Evolutionary conservation across 1,140 invertebrate genomes (phyloP), one percentile per base, ranked within the genome.

Genomic region (Chionoecetes opilio): DNA sequence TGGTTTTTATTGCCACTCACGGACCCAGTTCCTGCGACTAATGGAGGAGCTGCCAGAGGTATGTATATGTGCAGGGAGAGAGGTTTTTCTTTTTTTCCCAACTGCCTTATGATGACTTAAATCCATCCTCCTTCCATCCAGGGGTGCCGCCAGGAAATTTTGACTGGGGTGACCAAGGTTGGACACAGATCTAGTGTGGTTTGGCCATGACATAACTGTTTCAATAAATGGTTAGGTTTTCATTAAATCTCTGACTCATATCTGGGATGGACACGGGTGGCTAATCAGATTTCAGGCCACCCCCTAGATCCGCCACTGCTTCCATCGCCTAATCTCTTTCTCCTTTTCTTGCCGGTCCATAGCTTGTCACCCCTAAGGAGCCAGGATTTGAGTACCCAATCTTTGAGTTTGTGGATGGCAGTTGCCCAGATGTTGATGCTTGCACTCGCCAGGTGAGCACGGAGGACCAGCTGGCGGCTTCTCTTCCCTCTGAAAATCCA

Each of bases 361-460:
- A 95, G 94, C 46, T 95, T 9, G 14, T 95, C n/a, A 95, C 94
- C 26, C 94, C 94, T 31, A 95, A 95, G 85, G 38, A 95, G 35
- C 94, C 94, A 37, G 94, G 94, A 1, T 88, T 92, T 29, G 94
- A 95, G 37, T 95, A 95, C 34, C 94, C 94, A 88, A 95, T 95
- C 75, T 95, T 95, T 82, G 94, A 95, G 84, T 95, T 95, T 46
- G 41, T 95, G 46, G 89, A 95, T 75, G 94, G 94, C 26, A 85
- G 94, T 5, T 92, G 82, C 21, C 38, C 91, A 63, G 94, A 95
- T 34, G 38, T n/a, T 3, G 90, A 95, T 85, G 94, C 94, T 8
- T 87, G 82, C 46, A 63, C 94, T 32, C 89, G 94, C n/a, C 94
- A 95, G 35, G 90, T 95, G 38, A 92, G 41, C 29, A 92, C 94